These are phyloP conservation scores for Pseudomyrmex pallidus DNA, from an alignment of 1,140 invertebrate genomes.

Conservation along the genomic window DNA sequence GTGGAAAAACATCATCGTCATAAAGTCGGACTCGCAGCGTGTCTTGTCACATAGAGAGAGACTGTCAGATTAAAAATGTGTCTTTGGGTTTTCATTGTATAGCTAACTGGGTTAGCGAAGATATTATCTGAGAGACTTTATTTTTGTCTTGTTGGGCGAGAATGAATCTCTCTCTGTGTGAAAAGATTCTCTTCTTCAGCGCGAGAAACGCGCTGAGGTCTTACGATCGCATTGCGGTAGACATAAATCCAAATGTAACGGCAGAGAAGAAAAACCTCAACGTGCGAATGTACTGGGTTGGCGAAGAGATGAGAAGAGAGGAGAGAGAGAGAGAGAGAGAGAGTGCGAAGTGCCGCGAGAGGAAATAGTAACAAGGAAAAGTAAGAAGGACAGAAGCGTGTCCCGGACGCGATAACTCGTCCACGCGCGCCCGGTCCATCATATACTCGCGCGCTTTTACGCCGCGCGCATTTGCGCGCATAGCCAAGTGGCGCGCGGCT, in stretches of 20 bases:
- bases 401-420: constrained; percentile 40
- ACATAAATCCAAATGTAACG: constrained; percentile 47
- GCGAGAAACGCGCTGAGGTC: constrained; percentile 11
- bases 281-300: constrained; percentile 30
- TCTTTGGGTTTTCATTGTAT: background rate
- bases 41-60: no score
- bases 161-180: background rate
- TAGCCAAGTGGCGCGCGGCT: background rate
- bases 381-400: constrained; percentile 32
- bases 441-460: constrained; percentile 49
- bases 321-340: background rate
- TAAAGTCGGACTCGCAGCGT: no score
- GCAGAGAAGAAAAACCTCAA: constrained; percentile 33
- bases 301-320: background rate
- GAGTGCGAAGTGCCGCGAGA: constrained; percentile 30
- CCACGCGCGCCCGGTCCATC: constrained; percentile 46
- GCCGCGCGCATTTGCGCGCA: constrained; percentile 46
- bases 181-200: background rate
- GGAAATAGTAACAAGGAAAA: constrained; percentile 38
- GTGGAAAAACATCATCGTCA: no score
- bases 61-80: background rate
- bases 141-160: constrained; percentile 6
- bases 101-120: background rate
- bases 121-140: constrained; percentile 24
- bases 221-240: constrained; percentile 39